A percentile compares a stretch with the other conserved stretches of the same genome.
Evolutionary conservation across 1,140 invertebrate species (phyloP).

Genomic region (Habropoda laboriosa): DNA sequence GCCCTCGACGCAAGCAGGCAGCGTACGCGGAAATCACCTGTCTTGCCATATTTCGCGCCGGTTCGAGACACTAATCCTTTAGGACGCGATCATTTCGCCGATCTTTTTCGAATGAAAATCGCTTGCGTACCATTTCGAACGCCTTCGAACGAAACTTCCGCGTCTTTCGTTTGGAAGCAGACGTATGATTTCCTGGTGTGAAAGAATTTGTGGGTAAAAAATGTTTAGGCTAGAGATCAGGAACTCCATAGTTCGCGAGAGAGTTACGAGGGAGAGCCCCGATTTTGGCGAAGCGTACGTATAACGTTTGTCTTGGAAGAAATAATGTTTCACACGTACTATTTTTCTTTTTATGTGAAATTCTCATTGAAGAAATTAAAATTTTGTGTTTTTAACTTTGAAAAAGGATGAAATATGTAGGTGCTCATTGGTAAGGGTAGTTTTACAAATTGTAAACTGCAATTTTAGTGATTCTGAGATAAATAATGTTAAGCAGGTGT

Average conservation of each 20-base stretch:
- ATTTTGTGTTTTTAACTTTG: too few species aligned
- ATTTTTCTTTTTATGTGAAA: too few species aligned
- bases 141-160: background rate
- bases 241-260: background rate
- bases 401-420: too few species aligned
- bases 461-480: too few species aligned
- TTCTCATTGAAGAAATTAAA: too few species aligned
- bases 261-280: too few species aligned
- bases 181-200: background rate
- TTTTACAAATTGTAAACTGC: too few species aligned
- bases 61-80: conserved; percentile 28
- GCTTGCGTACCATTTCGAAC: background rate
- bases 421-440: too few species aligned
- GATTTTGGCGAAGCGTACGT: too few species aligned
- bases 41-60: conserved; percentile 48
- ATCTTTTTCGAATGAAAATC: conserved; percentile 13
- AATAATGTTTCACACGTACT: too few species aligned
- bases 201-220: background rate
- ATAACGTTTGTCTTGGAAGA: too few species aligned
- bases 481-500: too few species aligned
- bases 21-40: conserved; percentile 59
- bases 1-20: background rate
- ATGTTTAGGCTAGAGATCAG: background rate
- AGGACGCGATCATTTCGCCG: background rate
- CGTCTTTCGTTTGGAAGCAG: background rate